phyloP scores from a whole-genome alignment of 2,888 invertebrate species.

The Agriopis aurantiaria region DNA sequence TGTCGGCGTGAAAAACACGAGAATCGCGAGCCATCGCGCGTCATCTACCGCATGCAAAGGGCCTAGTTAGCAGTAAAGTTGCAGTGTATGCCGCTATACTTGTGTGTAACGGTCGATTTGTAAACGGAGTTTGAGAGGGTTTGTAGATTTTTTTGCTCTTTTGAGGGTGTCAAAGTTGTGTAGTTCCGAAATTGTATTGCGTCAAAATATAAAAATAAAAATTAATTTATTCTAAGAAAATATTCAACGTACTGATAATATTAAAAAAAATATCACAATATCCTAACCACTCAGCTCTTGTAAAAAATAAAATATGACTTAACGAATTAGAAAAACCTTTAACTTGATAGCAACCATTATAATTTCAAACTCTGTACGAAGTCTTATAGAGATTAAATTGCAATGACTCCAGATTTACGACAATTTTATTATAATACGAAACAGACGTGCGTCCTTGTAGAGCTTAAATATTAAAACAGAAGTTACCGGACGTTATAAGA shows the following conservation, averaged over 20 bases:
- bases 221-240: no score
- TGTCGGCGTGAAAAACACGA: conserved; percentile 55
- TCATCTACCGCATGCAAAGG: conserved; percentile 49
- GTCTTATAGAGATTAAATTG: conserved; percentile 1
- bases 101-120: conserved; percentile 43
- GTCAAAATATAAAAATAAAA: no score
- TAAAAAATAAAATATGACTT: no score
- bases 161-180: background rate
- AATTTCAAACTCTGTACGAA: background rate
- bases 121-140: conserved; percentile 28
- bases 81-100: conserved; percentile 41
- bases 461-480: conserved; percentile 26
- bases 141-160: conserved; percentile 16
- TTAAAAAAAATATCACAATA: no score
- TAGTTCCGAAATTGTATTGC: background rate
- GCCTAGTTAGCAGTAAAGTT: conserved; percentile 45
- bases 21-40: conserved; percentile 50
- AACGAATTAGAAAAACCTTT: background rate
- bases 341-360: background rate
- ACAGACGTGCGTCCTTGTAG: conserved; percentile 11
- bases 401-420: conserved; percentile 7
- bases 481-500: conserved; percentile 23
- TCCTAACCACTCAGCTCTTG: no score
- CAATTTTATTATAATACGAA: conserved; percentile 16
- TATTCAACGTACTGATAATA: no score